phyloP scores from a whole-genome alignment of 37 sponge, comb jelly and placozoan species.

The Geodia barretti region DNA sequence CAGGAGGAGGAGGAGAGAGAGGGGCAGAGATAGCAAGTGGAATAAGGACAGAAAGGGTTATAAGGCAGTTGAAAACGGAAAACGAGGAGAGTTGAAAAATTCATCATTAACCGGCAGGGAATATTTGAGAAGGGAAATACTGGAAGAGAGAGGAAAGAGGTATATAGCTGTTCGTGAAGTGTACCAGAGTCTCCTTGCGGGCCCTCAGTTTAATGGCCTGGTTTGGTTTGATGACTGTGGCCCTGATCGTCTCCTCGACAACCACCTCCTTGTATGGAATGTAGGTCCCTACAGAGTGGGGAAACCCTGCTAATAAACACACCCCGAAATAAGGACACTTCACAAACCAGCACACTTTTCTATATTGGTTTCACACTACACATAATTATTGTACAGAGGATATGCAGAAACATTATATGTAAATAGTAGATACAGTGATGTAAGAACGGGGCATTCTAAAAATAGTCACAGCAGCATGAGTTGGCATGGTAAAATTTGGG shows the following conservation, averaged over 20 bases:
- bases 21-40: neutral
- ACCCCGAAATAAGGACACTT: too few relatives aligned
- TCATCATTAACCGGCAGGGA: neutral
- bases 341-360: too few relatives aligned
- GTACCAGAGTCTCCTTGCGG: slow-evolving; percentile 90
- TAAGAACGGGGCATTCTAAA: too few relatives aligned
- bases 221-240: slow-evolving; percentile 96
- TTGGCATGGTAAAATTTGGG: too few relatives aligned
- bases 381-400: too few relatives aligned
- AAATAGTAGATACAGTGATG: too few relatives aligned
- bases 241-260: slow-evolving; percentile 94
- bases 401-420: too few relatives aligned
- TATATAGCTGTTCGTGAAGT: neutral
- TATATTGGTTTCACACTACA: too few relatives aligned
- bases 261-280: slow-evolving; percentile 96
- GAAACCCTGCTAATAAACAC: too few relatives aligned
- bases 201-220: slow-evolving; percentile 97
- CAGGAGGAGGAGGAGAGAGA: neutral
- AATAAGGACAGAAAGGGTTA: neutral
- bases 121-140: neutral
- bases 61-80: neutral
- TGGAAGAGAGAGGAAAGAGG: neutral
- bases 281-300: slow-evolving; percentile 99
- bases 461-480: too few relatives aligned
- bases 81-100: neutral